These are phyloP conservation scores for Eospalax fontanierii DNA, from an alignment of 2,797 vertebrate species.

Conservation along the genomic window DNA sequence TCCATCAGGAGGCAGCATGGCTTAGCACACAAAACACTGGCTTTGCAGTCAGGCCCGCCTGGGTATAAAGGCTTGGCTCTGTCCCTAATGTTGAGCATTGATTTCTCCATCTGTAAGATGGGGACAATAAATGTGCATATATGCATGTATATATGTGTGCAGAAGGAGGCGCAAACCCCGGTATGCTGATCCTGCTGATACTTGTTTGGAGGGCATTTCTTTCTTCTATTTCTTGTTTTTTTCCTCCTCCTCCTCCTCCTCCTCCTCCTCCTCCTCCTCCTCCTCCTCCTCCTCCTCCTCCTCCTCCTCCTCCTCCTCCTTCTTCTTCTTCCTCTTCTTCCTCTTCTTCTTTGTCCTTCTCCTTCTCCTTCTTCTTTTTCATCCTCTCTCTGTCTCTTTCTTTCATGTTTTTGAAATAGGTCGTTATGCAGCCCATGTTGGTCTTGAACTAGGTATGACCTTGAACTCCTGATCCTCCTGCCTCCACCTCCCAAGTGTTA, in stretches of 20 bases:
- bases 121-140: neutral
- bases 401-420: neutral
- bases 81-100: neutral
- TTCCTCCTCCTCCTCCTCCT: neutral
- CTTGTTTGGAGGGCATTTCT: neutral
- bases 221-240: neutral
- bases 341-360: neutral
- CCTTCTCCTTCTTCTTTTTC: no score
- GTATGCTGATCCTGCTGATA: no score
- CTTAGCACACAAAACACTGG: constrained; percentile 68
- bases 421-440: no score
- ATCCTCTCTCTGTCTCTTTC: neutral
- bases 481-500: neutral
- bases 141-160: neutral
- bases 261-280: no score
- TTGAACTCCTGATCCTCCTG: neutral
- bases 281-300: neutral
- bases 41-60: constrained; percentile 51
- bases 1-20: constrained; percentile 77
- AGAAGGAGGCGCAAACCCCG: neutral
- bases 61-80: constrained; percentile 23
- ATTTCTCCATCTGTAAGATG: constrained; percentile 72
- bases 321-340: neutral
- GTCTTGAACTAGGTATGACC: neutral
- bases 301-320: neutral